Percentiles rank a stretch among this genome's conserved stretches.
phyloP scores from a whole-genome alignment of 2,888 invertebrate species.

The Lymantria dispar region DNA sequence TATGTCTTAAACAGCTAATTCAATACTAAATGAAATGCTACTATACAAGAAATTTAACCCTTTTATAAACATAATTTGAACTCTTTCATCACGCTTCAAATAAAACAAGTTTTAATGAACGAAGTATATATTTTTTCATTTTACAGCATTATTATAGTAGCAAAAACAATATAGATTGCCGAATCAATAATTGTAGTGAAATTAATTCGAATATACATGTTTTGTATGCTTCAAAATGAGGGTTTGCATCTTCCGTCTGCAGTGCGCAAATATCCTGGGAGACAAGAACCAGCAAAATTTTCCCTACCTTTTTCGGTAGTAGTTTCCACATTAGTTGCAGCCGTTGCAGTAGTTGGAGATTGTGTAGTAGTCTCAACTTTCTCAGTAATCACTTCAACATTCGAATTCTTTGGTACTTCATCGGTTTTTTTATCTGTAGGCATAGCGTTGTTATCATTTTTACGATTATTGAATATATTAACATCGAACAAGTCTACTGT shows the following conservation, averaged over 20 bases:
- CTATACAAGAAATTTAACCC: too few species aligned
- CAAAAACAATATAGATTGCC: too few species aligned
- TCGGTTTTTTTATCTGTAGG: neutral
- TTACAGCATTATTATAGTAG: neutral
- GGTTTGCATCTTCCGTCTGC: constrained; percentile 65
- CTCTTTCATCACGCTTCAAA: too few species aligned
- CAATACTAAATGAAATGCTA: too few species aligned
- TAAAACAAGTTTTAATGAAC: neutral
- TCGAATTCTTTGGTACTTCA: neutral
- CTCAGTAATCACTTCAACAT: constrained; percentile 4
- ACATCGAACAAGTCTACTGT: constrained; percentile 22
- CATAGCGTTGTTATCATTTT: neutral
- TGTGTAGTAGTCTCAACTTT: neutral
- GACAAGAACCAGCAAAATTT: constrained; percentile 55
- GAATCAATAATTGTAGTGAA: too few species aligned
- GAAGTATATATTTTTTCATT: neutral
- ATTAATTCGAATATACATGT: too few species aligned
- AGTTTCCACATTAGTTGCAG: constrained; percentile 10
- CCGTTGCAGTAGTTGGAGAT: neutral
- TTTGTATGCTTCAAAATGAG: constrained; percentile 23
- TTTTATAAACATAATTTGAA: too few species aligned
- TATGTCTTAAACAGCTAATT: too few species aligned
- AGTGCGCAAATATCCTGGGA: constrained; percentile 53
- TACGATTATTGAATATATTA: constrained; percentile 18
- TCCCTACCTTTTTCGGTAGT: constrained; percentile 51